These are phyloP conservation scores for Patella ulyssiponensis DNA, from an alignment of 2,888 invertebrate species.

Conservation along the genomic window DNA sequence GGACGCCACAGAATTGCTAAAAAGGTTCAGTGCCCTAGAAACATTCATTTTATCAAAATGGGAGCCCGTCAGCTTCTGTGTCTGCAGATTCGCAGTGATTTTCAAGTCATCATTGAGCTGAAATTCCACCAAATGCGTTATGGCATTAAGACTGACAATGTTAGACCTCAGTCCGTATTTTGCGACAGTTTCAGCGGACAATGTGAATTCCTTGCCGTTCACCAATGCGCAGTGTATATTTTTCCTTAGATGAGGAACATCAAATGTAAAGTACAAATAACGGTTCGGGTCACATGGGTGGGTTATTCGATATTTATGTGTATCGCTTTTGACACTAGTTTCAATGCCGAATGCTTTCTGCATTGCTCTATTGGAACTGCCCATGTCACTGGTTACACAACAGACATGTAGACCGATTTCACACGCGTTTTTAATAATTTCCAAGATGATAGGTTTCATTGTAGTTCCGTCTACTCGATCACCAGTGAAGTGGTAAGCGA, in stretches of 20 bases:
- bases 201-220: neutral
- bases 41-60: neutral
- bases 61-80: neutral
- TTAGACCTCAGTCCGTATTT: neutral
- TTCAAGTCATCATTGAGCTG: neutral
- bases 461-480: neutral
- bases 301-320: neutral
- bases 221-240: neutral
- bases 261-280: neutral
- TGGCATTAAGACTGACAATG: neutral
- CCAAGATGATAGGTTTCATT: neutral
- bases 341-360: neutral
- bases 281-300: neutral
- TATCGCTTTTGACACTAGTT: neutral
- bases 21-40: constrained; percentile 21
- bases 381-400: neutral
- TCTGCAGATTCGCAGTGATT: neutral
- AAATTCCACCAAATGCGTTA: neutral
- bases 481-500: constrained; percentile 9
- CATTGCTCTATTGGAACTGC: neutral
- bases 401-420: neutral
- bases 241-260: constrained; percentile 1
- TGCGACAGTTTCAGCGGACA: neutral
- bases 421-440: neutral
- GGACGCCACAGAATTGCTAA: neutral